Conservation (phyloP, 2,888 invertebrate genomes). For the Labia minor region DNA sequence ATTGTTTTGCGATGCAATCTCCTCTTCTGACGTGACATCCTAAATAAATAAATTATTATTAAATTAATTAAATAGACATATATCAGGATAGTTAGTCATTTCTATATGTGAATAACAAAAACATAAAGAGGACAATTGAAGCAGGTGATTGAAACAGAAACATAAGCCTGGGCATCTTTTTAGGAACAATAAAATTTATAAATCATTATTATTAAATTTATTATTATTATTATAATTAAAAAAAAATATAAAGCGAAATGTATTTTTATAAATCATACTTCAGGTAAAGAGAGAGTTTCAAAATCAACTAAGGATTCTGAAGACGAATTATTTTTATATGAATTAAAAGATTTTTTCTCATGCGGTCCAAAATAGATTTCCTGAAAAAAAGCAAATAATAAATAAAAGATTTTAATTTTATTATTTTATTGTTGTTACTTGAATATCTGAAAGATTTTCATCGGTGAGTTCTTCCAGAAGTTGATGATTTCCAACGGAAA, state of each 20-base stretch:
- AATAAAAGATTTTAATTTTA: background rate
- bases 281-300: background rate
- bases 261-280: background rate
- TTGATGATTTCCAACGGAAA: slow-evolving; percentile 20
- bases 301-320: background rate
- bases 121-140: too few species aligned
- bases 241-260: background rate
- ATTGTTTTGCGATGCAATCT: background rate
- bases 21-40: background rate
- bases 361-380: background rate
- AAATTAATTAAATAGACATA: background rate
- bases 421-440: slow-evolving; percentile 19
- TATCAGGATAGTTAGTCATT: too few species aligned
- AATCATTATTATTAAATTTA: too few species aligned
- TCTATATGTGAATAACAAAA: too few species aligned
- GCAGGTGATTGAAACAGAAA: too few species aligned
- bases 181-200: too few species aligned
- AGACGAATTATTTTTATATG: background rate
- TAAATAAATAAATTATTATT: background rate
- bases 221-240: background rate
- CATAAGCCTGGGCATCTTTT: too few species aligned
- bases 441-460: slow-evolving; percentile 19
- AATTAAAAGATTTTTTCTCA: background rate
- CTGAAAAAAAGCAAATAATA: background rate
- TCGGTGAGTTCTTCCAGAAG: slow-evolving; percentile 23